A percentile compares a stretch with the other conserved stretches of the same genome.
Evolutionary conservation across 2,888 invertebrate genomes (phyloP).

Genomic region (Andricus curvator): DNA sequence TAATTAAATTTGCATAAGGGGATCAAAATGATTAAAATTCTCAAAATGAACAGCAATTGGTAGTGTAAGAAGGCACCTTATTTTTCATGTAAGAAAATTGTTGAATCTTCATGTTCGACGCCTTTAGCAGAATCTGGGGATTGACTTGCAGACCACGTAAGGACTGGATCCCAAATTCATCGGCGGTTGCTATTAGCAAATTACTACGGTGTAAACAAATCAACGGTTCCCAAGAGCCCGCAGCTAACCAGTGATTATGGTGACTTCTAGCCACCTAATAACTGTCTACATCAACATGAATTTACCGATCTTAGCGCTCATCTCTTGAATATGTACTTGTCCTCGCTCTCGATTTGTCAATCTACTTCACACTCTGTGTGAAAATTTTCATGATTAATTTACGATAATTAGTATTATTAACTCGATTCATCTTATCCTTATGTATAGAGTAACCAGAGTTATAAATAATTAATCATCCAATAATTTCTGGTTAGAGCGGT

Average conservation of each 20-base stretch:
- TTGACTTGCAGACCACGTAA: slow-evolving; percentile 65
- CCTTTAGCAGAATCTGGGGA: slow-evolving; percentile 7
- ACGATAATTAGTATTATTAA: slow-evolving; percentile 16
- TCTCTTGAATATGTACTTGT: slow-evolving; percentile 19
- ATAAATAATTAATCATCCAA: not conserved
- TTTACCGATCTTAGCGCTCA: slow-evolving; percentile 61
- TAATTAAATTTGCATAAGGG: slow-evolving; percentile 38
- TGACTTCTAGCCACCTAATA: slow-evolving; percentile 72
- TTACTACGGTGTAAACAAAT: slow-evolving; percentile 77
- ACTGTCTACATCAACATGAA: slow-evolving; percentile 67
- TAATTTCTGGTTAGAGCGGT: not conserved
- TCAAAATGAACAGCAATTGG: slow-evolving; percentile 22
- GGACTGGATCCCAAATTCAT: slow-evolving; percentile 59
- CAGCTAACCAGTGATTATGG: slow-evolving; percentile 67
- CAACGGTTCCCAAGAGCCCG: slow-evolving; percentile 54
- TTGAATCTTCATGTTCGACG: slow-evolving; percentile 26
- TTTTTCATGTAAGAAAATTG: slow-evolving; percentile 19
- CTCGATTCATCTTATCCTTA: not conserved
- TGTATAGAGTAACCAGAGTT: not conserved
- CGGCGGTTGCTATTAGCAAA: slow-evolving; percentile 71
- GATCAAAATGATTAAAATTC: slow-evolving; percentile 33
- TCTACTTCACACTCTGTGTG: slow-evolving; percentile 1
- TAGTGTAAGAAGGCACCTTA: slow-evolving; percentile 17
- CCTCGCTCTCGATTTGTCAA: slow-evolving; percentile 29
- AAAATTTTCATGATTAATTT: slow-evolving; percentile 6